phyloP scores from a whole-genome alignment of 2,888 invertebrate genomes.

The Cecidostiba fungosa region DNA sequence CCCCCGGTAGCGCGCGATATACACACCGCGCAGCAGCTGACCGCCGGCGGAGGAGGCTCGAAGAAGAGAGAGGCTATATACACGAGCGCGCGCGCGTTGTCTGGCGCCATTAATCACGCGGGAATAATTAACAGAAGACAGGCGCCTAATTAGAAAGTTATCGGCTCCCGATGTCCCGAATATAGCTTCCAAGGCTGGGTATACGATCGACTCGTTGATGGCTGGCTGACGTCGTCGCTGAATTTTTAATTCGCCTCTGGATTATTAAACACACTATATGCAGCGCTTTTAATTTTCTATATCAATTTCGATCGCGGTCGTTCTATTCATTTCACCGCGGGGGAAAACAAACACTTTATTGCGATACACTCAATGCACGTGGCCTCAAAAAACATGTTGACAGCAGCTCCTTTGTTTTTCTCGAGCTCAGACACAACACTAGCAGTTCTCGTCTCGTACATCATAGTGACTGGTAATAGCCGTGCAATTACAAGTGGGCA shows the following conservation, averaged over 20 bases:
- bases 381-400: background rate
- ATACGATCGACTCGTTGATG: slow-evolving; percentile 16
- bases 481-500: slow-evolving; percentile 53
- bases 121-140: slow-evolving; percentile 76
- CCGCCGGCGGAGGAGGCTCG: slow-evolving; percentile 51
- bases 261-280: background rate
- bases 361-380: background rate
- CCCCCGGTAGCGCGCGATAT: background rate
- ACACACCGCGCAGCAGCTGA: slow-evolving; percentile 32
- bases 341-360: background rate
- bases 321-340: no score
- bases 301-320: background rate
- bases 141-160: slow-evolving; percentile 76
- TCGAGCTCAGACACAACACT: background rate
- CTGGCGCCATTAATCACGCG: slow-evolving; percentile 75
- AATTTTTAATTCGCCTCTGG: background rate
- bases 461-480: slow-evolving; percentile 36
- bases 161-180: slow-evolving; percentile 70
- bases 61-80: slow-evolving; percentile 60
- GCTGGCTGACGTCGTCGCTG: slow-evolving; percentile 1
- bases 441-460: background rate
- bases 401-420: background rate
- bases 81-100: slow-evolving; percentile 55
- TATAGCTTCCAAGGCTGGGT: background rate
- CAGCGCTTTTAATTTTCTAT: background rate